Conservation (phyloP, 1,140 invertebrate genomes). For the Meloidogyne chitwoodi region DNA sequence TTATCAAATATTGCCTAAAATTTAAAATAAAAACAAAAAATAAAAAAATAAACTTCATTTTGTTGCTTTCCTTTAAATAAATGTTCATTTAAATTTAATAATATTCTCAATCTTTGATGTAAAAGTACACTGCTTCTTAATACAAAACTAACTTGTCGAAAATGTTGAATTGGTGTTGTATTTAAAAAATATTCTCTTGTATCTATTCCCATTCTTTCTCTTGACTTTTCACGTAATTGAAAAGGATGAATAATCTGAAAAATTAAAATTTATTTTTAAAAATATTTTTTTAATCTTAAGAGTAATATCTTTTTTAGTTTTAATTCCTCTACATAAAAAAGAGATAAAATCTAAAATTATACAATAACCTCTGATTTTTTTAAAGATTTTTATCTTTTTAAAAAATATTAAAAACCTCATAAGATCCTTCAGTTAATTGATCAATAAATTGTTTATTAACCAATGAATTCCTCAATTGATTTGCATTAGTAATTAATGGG, state of each 20-base stretch:
- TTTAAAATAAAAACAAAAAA: constrained; percentile 20
- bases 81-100: constrained; percentile 51
- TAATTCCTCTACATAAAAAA: no score
- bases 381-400: background rate
- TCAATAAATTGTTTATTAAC: constrained; percentile 56
- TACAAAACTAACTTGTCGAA: constrained; percentile 53
- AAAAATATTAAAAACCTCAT: constrained; percentile 27
- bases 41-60: constrained; percentile 34
- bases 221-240: constrained; percentile 56
- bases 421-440: constrained; percentile 53
- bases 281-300: no score
- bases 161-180: constrained; percentile 49
- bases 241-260: constrained; percentile 54
- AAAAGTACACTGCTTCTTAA: constrained; percentile 35
- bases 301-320: no score
- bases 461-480: constrained; percentile 47
- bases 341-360: background rate
- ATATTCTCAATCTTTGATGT: constrained; percentile 46
- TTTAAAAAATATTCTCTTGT: constrained; percentile 58
- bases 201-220: constrained; percentile 59
- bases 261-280: no score
- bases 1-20: background rate
- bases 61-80: constrained; percentile 51
- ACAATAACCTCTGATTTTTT: background rate
- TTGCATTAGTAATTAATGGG: background rate